Conservation (phyloP, 2,888 invertebrate genomes). For the Sympetrum striolatum region DNA sequence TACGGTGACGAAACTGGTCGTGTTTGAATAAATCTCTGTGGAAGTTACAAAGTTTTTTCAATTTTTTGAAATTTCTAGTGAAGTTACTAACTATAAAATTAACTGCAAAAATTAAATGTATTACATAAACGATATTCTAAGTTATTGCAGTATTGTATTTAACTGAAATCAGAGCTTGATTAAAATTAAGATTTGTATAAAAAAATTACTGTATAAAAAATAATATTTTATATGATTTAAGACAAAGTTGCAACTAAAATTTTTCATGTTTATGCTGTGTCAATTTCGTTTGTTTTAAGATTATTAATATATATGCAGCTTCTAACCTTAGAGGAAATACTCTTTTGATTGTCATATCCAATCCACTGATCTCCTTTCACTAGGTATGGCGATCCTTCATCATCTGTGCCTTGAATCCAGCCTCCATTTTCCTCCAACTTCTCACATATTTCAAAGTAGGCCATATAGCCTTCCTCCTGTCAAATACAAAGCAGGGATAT, state of each 20-base stretch:
- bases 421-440: constrained; percentile 64
- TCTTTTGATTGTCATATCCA: constrained; percentile 75
- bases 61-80: no score
- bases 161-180: neutral
- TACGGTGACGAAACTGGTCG: no score
- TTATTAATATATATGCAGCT: neutral
- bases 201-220: neutral
- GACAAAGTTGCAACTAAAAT: neutral
- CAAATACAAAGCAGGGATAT: neutral
- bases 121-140: no score
- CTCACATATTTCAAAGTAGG: constrained; percentile 74
- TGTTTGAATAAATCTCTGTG: no score
- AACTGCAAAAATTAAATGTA: neutral
- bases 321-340: constrained; percentile 70
- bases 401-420: constrained; percentile 65
- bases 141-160: neutral
- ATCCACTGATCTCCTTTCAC: constrained; percentile 80
- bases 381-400: constrained; percentile 70
- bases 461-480: constrained; percentile 70
- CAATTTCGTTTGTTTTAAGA: no score
- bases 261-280: neutral
- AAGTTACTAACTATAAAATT: neutral
- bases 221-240: neutral
- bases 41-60: no score
- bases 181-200: constrained; percentile 1